Evolutionary conservation across 2,113 vertebrate genomes (phyloP).

Genomic region (Pseudonaja textilis): DNA sequence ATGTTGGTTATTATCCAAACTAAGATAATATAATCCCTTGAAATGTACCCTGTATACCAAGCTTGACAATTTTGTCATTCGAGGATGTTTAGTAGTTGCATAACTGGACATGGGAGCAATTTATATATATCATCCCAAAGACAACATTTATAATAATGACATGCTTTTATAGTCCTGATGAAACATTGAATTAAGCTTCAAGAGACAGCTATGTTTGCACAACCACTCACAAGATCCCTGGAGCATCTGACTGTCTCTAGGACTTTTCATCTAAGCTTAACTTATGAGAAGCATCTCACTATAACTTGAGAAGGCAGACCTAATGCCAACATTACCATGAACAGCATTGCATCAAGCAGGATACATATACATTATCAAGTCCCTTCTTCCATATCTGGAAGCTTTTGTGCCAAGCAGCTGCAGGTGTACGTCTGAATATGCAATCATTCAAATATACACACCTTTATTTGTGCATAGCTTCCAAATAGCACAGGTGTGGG

Average conservation of each 20-base stretch:
- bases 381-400: constrained; percentile 60
- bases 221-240: constrained; percentile 23
- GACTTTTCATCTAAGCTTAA: background rate
- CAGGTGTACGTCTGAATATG: constrained; percentile 71
- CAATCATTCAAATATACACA: constrained; percentile 69
- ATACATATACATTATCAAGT: constrained; percentile 45
- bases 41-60: background rate
- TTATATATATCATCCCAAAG: constrained; percentile 1
- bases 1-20: background rate
- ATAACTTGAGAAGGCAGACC: constrained; percentile 42
- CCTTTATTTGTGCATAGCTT: constrained; percentile 66
- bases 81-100: background rate
- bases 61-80: background rate
- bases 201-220: background rate
- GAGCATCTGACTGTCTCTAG: background rate
- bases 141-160: accelerated
- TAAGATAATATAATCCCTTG: background rate
- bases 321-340: constrained; percentile 51
- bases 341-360: constrained; percentile 40
- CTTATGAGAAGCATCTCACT: constrained; percentile 47
- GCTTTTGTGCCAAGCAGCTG: constrained; percentile 62
- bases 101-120: accelerated
- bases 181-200: background rate
- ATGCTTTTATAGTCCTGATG: background rate
- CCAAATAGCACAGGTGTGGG: constrained; percentile 71